Conservation (phyloP, 2,797 vertebrate species). For the Gephyroberyx darwinii region DNA sequence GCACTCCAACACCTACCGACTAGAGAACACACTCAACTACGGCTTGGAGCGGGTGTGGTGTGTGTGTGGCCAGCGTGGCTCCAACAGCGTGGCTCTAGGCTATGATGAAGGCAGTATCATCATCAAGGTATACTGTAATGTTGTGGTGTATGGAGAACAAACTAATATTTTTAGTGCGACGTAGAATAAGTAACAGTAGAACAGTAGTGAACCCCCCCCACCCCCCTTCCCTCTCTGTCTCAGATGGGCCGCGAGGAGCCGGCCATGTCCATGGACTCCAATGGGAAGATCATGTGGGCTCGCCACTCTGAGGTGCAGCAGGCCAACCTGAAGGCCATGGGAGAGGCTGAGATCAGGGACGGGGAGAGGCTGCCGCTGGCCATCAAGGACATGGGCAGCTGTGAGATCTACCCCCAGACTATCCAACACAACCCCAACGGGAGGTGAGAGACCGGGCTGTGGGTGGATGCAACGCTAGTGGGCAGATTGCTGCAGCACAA, state of each 20-base stretch:
- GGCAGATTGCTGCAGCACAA: too few species aligned
- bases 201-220: too few species aligned
- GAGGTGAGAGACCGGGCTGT: slow-evolving; percentile 77
- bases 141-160: background rate
- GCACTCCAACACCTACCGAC: slow-evolving; percentile 94
- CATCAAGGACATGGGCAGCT: slow-evolving; percentile 97
- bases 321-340: slow-evolving; percentile 96
- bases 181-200: too few species aligned
- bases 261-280: slow-evolving; percentile 96
- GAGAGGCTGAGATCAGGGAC: slow-evolving; percentile 90
- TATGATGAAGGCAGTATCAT: slow-evolving; percentile 97
- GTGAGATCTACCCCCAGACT: slow-evolving; percentile 96
- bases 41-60: slow-evolving; percentile 97
- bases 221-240: background rate
- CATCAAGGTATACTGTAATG: slow-evolving; percentile 85
- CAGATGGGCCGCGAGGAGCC: slow-evolving; percentile 95
- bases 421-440: slow-evolving; percentile 96
- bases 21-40: slow-evolving; percentile 94
- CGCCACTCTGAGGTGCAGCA: slow-evolving; percentile 94
- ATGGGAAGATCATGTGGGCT: slow-evolving; percentile 96
- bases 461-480: background rate
- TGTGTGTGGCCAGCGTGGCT: slow-evolving; percentile 88
- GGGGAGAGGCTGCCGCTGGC: slow-evolving; percentile 90
- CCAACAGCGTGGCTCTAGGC: slow-evolving; percentile 92
- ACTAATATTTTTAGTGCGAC: background rate